Conservation (phyloP, 1,140 invertebrate genomes). For the Tetraneura akinire region DNA sequence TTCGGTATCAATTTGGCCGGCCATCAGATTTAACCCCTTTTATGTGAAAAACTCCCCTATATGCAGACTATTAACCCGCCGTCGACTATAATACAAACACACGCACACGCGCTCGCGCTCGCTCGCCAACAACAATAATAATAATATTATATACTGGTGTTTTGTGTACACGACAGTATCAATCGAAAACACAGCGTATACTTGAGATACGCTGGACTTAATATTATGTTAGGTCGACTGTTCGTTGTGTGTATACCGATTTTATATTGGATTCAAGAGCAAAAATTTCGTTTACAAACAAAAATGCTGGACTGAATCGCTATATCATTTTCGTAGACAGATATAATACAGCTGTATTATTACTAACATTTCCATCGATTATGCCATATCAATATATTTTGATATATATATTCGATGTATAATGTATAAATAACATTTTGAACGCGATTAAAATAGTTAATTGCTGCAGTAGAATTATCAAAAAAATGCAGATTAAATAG, state of each 20-base stretch:
- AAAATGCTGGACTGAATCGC: too few species aligned
- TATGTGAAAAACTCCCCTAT: slow-evolving; percentile 27
- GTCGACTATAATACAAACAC: neutral
- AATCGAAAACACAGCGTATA: neutral
- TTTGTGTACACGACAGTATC: slow-evolving; percentile 5
- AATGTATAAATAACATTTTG: too few species aligned
- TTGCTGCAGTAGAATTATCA: too few species aligned
- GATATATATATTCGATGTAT: too few species aligned
- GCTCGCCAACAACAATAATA: neutral
- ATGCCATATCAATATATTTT: too few species aligned
- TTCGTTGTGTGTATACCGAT: neutral
- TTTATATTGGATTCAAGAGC: slow-evolving; percentile 8
- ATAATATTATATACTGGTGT: slow-evolving; percentile 16
- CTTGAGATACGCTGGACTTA: too few species aligned
- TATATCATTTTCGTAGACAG: too few species aligned
- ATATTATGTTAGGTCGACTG: neutral
- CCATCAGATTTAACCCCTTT: slow-evolving; percentile 49
- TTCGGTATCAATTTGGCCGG: slow-evolving; percentile 49
- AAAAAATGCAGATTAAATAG: too few species aligned
- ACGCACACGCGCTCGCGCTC: neutral
- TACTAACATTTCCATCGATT: too few species aligned
- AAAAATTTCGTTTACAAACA: too few species aligned
- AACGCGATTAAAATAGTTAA: too few species aligned
- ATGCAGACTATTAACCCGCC: slow-evolving; percentile 33
- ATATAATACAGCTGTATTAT: too few species aligned